These are phyloP conservation scores for Cavia aperea DNA, from an alignment of 2,113 vertebrate genomes.

Conservation along the genomic window DNA sequence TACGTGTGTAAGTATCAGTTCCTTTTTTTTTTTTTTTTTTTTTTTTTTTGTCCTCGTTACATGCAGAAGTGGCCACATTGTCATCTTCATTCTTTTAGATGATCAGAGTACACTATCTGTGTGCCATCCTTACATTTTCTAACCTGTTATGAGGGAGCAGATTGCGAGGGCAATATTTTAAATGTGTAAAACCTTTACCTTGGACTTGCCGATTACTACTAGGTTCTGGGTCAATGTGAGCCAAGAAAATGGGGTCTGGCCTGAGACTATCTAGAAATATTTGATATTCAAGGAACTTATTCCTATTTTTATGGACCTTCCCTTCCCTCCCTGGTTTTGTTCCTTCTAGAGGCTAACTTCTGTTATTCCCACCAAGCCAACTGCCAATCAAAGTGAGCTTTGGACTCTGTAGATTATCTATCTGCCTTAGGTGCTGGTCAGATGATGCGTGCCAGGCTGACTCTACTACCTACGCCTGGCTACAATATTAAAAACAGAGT, in stretches of 20 bases:
- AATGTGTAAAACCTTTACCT: neutral
- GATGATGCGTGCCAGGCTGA: neutral
- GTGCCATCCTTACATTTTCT: neutral
- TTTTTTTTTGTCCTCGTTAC: neutral
- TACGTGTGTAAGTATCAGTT: neutral
- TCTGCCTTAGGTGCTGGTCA: neutral
- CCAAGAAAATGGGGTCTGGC: neutral
- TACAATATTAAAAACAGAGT: neutral
- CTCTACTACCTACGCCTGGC: neutral
- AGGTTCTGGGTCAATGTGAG: neutral
- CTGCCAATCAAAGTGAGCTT: neutral
- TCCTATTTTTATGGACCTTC: neutral
- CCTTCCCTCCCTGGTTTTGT: neutral
- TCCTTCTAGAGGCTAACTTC: neutral
- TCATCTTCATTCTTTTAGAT: neutral
- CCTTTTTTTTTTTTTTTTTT: neutral
- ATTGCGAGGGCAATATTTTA: neutral
- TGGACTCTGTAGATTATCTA: neutral
- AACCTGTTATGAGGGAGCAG: neutral
- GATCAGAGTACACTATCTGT: neutral
- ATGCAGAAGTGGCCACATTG: neutral
- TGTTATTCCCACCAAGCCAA: neutral
- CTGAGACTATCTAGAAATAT: neutral
- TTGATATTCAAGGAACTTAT: neutral
- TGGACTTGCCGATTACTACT: neutral